Evolutionary conservation across 2,797 vertebrate genomes (phyloP).

Genomic region (Chromobotia macracanthus): DNA sequence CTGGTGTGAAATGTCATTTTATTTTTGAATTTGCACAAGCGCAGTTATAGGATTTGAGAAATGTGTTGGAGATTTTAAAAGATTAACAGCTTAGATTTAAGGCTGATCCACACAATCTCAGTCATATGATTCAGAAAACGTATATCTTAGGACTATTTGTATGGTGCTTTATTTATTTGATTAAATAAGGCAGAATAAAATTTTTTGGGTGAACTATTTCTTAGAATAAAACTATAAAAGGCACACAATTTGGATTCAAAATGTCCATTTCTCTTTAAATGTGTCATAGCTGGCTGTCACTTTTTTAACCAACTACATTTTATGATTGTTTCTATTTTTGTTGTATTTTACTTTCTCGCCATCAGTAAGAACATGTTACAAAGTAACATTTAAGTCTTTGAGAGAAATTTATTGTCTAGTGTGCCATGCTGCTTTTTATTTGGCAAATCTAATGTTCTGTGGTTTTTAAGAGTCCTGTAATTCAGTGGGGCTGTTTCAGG

Average conservation of each 20-base stretch:
- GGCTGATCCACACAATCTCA: too few species aligned
- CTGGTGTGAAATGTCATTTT: too few species aligned
- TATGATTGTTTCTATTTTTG: conserved; percentile 18
- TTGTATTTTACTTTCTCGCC: neutral
- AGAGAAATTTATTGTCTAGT: conserved; percentile 2
- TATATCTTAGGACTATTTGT: neutral
- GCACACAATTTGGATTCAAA: neutral
- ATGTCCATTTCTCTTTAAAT: neutral
- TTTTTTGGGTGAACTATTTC: conserved; percentile 30
- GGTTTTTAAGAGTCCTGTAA: conserved; percentile 1
- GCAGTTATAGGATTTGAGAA: too few species aligned
- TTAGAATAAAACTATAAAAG: conserved; percentile 4
- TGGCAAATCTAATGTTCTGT: neutral
- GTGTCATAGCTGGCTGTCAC: conserved; percentile 5
- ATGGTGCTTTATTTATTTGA: neutral
- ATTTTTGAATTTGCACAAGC: too few species aligned
- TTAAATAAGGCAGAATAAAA: neutral
- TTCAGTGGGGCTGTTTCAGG: conserved; percentile 45
- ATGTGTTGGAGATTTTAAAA: too few species aligned
- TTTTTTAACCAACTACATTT: neutral
- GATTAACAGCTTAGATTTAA: too few species aligned
- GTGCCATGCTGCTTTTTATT: conserved; percentile 7
- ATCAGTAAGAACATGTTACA: neutral
- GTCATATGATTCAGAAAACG: neutral
- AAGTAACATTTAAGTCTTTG: neutral